These are phyloP conservation scores for Caranx melampygus DNA, from an alignment of 2,113 vertebrate genomes.

Conservation along the genomic window DNA sequence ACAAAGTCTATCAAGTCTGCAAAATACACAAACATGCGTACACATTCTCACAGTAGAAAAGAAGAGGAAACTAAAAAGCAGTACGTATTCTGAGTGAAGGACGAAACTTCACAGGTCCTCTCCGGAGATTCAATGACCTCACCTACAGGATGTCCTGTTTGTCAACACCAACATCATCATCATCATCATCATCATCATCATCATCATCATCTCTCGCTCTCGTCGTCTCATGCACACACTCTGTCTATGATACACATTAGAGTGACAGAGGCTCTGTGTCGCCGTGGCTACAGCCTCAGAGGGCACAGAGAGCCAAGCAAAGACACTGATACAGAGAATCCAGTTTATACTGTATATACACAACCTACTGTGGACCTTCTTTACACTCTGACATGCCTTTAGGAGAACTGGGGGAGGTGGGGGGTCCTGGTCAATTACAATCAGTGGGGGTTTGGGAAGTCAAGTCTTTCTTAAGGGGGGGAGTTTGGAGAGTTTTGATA, in stretches of 20 bases:
- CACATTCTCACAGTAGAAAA: slow-evolving; percentile 74
- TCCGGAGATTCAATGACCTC: slow-evolving; percentile 49
- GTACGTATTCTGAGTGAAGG: slow-evolving; percentile 52
- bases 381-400: slow-evolving; percentile 41
- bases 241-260: slow-evolving; percentile 56
- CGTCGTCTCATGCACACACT: slow-evolving; percentile 52
- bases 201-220: neutral
- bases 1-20: slow-evolving; percentile 61
- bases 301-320: slow-evolving; percentile 70
- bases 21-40: slow-evolving; percentile 63
- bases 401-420: slow-evolving; percentile 36
- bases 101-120: slow-evolving; percentile 56
- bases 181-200: no score
- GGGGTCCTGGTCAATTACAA: slow-evolving; percentile 47
- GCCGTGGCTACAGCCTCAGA: slow-evolving; percentile 32
- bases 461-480: slow-evolving; percentile 19
- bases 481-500: slow-evolving; percentile 35
- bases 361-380: slow-evolving; percentile 62
- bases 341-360: slow-evolving; percentile 66
- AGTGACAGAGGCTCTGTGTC: slow-evolving; percentile 52
- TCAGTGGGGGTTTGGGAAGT: slow-evolving; percentile 22
- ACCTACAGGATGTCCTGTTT: slow-evolving; percentile 43
- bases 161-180: slow-evolving; percentile 25
- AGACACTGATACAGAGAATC: slow-evolving; percentile 74
- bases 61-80: slow-evolving; percentile 62